A percentile compares a stretch with the other conserved stretches of the same genome.
Evolutionary conservation across 2,113 vertebrate genomes (phyloP).

Genomic region (Phyllostomus discolor): DNA sequence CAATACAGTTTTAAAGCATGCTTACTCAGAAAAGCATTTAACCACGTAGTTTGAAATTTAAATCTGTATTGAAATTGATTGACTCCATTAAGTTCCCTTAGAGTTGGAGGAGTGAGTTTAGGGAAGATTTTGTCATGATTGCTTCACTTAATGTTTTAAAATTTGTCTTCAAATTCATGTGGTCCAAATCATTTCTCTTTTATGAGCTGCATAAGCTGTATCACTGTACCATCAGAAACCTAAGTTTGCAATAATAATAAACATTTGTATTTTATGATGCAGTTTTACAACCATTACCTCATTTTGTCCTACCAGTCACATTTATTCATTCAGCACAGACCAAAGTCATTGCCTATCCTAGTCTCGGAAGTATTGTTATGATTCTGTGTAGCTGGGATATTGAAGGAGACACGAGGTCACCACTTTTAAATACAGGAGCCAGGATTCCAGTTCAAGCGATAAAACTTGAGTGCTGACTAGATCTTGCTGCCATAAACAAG

Average conservation of each 20-base stretch:
- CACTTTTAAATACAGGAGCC: background rate
- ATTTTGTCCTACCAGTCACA: slow-evolving; percentile 37
- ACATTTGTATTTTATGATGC: background rate
- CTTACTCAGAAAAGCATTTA: background rate
- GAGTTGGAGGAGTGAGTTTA: background rate
- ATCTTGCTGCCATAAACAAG: background rate
- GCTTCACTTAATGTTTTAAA: slow-evolving; percentile 27
- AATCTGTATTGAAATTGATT: background rate
- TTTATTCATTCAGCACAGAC: slow-evolving; percentile 1
- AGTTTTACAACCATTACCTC: slow-evolving; percentile 11
- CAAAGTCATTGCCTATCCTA: background rate
- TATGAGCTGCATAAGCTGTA: background rate
- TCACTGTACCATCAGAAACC: background rate
- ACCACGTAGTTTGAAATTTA: slow-evolving; percentile 17
- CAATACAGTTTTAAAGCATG: background rate
- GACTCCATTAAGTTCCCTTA: background rate
- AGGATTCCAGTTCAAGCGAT: background rate
- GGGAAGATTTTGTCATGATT: background rate
- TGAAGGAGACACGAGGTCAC: background rate
- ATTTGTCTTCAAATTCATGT: background rate
- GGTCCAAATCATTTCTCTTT: slow-evolving; percentile 14
- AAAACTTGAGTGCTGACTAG: background rate
- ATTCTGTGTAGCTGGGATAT: background rate
- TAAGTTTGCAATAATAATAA: background rate
- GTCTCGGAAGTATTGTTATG: background rate